Base-by-base conservation (phyloP, 2,113 vertebrate genomes). In the Dipodomys stephensi region DNA sequence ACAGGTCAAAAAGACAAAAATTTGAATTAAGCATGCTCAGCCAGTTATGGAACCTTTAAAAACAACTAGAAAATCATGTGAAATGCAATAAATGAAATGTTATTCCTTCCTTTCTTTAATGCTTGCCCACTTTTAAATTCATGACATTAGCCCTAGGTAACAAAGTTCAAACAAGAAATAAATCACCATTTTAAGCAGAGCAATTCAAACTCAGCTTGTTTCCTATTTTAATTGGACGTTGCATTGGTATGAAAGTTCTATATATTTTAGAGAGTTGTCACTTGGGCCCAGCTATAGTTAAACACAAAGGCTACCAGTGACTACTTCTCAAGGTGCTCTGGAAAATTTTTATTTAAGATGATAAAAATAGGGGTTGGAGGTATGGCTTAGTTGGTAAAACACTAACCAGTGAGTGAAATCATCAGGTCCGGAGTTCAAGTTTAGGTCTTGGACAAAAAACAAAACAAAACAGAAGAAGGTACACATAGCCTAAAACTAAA, bases 161-260 rank as follows among this genome's bases (percentile, higher is more conserved):
- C 65, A 96, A 97, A 97, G 67, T 93, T 93, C 73, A 97, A 94
- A 85, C 83, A 80, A 89, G 82, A 35, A 97, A 94, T 94, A 97
- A 97, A 97, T 95, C 78, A 95, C 30, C 86, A 83, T 62, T 25
- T 93, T 92, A 91, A 87, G 67, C 78, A 89, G 7, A 90, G 32
- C 57, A 81, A 91, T 92, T 88, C 79, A 80, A 91, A 85, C 62
- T 93, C 83, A 71, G 53, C 60, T 81, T 22, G 0, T 77, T 90
- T 83, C 87, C 73, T 96, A 91, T 95, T 96, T 96, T 96, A 89
- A 95, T 72, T 92, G 83, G 49, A 94, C 44, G 82, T 90, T 69
- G 76, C 67, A 80, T 62, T 90, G 74, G 78, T 65, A 94, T 78
- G 30, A 92, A 96, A 83, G 46, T 83, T 90, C 28, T 65, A 83